Conservation (phyloP, 2,797 vertebrate genomes). For the Cygnus olor region DNA sequence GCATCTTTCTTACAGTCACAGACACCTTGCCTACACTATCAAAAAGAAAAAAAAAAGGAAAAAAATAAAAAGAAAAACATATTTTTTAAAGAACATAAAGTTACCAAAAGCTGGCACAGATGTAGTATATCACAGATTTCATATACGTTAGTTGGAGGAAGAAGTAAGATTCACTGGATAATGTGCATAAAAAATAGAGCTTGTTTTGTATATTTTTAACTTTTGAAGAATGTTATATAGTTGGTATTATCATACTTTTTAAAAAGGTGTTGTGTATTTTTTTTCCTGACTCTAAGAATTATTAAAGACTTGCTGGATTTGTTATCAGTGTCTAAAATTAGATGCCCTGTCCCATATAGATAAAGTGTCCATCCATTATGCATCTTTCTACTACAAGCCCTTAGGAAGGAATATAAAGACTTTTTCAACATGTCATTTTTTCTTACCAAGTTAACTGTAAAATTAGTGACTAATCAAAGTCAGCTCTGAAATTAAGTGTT, state of each 20-base stretch:
- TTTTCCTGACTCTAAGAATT: neutral
- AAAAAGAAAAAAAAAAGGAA: neutral
- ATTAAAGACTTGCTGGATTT: neutral
- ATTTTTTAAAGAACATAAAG: neutral
- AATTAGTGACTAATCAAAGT: conserved; percentile 47
- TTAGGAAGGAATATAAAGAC: neutral
- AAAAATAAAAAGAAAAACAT: neutral
- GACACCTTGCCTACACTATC: conserved; percentile 36
- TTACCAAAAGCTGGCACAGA: neutral
- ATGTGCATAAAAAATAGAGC: neutral
- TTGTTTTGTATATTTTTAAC: neutral
- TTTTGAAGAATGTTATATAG: neutral
- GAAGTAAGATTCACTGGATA: neutral
- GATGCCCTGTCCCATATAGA: neutral
- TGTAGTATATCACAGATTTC: neutral
- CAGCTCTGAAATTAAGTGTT: conserved; percentile 5
- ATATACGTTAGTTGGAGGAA: neutral
- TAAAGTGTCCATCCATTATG: neutral
- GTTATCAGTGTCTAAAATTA: neutral
- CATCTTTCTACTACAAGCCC: neutral
- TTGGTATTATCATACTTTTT: neutral
- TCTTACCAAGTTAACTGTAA: conserved; percentile 30
- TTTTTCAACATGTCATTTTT: neutral
- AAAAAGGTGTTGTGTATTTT: neutral
- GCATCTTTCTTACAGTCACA: conserved; percentile 17